Conservation (phyloP, 1,140 invertebrate genomes). For the Zaprionus camerounensis region DNA sequence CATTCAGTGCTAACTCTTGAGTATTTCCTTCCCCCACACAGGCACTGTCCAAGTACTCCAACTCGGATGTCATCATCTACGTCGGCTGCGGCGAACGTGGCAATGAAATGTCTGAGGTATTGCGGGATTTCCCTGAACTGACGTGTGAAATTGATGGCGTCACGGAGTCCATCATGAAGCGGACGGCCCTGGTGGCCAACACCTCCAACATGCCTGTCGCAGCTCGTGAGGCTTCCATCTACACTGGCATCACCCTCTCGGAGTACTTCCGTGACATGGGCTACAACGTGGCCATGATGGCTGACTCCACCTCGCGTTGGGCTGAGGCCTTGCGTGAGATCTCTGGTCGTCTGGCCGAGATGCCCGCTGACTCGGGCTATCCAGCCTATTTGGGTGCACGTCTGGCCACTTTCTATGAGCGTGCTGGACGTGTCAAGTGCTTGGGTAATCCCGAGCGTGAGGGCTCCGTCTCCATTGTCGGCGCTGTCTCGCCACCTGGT, state of each 20-base stretch:
- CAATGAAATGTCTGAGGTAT: constrained; percentile 94
- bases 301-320: constrained; percentile 99
- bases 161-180: constrained; percentile 99
- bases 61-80: constrained; percentile 99
- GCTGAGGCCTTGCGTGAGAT: constrained; percentile 99
- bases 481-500: constrained; percentile 99
- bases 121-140: constrained; percentile 99
- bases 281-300: constrained; percentile 99
- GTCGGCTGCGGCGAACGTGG: constrained; percentile 99
- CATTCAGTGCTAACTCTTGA: not conserved
- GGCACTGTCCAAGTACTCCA: constrained; percentile 99
- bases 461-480: constrained; percentile 99
- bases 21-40: not conserved
- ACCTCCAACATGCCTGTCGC: constrained; percentile 99
- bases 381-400: constrained; percentile 99
- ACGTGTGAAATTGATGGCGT: constrained; percentile 98
- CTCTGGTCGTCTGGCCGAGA: constrained; percentile 99
- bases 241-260: constrained; percentile 99
- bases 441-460: constrained; percentile 99
- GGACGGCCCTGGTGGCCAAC: constrained; percentile 99
- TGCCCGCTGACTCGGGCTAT: constrained; percentile 99
- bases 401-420: constrained; percentile 99
- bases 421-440: constrained; percentile 98
- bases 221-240: constrained; percentile 99
- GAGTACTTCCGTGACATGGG: constrained; percentile 99